Evolutionary conservation across 64 coral and sea anemone genomes (phyloP).

Genomic region (Dendronephthya gigantea): DNA sequence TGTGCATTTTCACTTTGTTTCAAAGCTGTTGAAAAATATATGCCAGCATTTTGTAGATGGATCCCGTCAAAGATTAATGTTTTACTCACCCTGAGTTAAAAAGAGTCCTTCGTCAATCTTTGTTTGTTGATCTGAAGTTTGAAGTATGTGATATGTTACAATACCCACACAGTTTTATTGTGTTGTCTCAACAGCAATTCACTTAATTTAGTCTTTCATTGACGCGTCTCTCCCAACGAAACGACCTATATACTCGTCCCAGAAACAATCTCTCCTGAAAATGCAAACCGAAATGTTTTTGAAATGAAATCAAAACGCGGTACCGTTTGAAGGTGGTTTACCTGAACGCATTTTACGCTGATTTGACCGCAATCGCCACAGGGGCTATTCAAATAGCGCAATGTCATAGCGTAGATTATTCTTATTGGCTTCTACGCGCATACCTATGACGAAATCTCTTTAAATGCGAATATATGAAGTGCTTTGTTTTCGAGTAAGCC

Average conservation of each 20-base stretch:
- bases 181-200: too few species aligned
- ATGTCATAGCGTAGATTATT: background rate
- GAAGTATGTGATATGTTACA: too few species aligned
- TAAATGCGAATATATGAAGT: background rate
- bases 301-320: background rate
- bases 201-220: too few species aligned
- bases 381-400: background rate
- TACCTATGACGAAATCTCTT: background rate
- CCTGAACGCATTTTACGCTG: background rate
- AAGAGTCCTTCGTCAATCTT: background rate
- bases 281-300: background rate
- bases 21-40: background rate
- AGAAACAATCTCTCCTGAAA: background rate
- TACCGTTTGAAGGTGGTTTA: background rate
- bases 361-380: background rate
- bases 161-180: too few species aligned
- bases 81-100: background rate
- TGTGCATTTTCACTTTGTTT: background rate
- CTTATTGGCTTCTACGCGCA: background rate
- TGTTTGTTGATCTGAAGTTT: background rate
- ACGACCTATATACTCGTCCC: background rate
- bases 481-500: background rate
- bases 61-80: background rate
- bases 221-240: too few species aligned
- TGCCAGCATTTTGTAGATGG: background rate